Percentiles rank a stretch among this genome's conserved stretches.
Conservation (phyloP, 1,140 invertebrate genomes). For the Tetramorium alpestre region DNA sequence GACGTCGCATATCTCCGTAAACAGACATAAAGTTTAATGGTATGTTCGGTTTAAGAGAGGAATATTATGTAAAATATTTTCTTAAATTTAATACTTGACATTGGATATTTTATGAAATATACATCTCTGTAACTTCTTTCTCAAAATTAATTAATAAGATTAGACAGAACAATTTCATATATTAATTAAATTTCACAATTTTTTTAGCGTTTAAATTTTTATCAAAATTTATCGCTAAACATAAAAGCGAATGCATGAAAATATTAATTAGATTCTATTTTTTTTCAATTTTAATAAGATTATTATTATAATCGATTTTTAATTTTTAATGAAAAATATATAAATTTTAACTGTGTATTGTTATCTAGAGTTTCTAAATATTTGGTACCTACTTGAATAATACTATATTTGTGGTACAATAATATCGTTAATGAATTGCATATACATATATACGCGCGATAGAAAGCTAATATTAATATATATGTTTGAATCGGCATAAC, state of each 20-base stretch:
- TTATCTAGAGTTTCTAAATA: constrained; percentile 7
- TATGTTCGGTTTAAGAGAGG: background rate
- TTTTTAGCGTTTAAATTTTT: background rate
- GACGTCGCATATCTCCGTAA: background rate
- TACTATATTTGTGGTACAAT: constrained; percentile 34
- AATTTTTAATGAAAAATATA: background rate
- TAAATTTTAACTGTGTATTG: background rate
- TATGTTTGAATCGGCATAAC: constrained; percentile 29
- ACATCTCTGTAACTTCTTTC: background rate
- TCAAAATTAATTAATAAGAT: background rate
- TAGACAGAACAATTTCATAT: background rate
- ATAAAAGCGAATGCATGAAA: background rate
- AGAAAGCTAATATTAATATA: constrained; percentile 42
- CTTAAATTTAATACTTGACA: background rate
- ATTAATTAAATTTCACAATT: background rate
- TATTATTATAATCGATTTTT: background rate
- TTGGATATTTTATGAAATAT: background rate
- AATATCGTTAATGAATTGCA: constrained; percentile 47
- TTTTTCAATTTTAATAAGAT: background rate
- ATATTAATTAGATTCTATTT: background rate
- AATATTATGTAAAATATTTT: background rate
- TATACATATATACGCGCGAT: background rate
- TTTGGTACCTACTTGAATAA: constrained; percentile 13
- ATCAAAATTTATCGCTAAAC: background rate
- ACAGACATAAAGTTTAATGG: background rate